Evolutionary conservation across 2,113 vertebrate genomes (phyloP).

Genomic region (Misgurnus mizolepis): DNA sequence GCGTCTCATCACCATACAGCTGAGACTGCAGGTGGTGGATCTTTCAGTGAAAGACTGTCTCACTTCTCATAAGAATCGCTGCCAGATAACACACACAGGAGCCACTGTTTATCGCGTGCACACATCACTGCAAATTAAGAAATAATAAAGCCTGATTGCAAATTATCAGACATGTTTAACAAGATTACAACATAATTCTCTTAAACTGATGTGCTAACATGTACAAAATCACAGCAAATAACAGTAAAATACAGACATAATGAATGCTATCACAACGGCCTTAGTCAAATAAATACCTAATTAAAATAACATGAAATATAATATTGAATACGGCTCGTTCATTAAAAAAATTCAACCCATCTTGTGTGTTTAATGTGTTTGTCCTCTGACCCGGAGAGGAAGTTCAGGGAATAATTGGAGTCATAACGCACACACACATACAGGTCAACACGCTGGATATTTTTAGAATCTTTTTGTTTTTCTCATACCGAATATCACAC

Average conservation of each 20-base stretch:
- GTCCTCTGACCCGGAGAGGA: background rate
- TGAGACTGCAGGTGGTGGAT: slow-evolving; percentile 56
- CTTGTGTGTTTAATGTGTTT: slow-evolving; percentile 28
- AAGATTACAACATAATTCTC: background rate
- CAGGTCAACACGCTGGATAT: background rate
- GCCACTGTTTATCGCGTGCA: slow-evolving; percentile 40
- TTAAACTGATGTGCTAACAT: background rate
- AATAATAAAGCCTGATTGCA: slow-evolving; percentile 20
- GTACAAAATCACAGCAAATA: background rate
- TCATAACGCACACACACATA: slow-evolving; percentile 1
- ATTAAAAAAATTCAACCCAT: background rate
- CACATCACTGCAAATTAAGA: slow-evolving; percentile 23
- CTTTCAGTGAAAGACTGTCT: slow-evolving; percentile 48
- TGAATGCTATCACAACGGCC: background rate
- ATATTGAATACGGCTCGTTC: slow-evolving; percentile 6
- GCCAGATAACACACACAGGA: slow-evolving; percentile 51
- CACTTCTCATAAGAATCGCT: slow-evolving; percentile 48
- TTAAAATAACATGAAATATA: slow-evolving; percentile 17
- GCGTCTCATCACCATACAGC: slow-evolving; percentile 55
- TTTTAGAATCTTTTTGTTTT: background rate
- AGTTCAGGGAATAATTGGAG: slow-evolving; percentile 18
- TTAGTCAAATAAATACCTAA: background rate
- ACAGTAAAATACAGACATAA: too few species aligned
- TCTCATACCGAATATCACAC: background rate
- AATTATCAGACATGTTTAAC: slow-evolving; percentile 24